Percentiles rank a stretch among this genome's conserved stretches.
phyloP scores from a whole-genome alignment of 2,797 vertebrate species.

The Leucoraja ocellata region DNA sequence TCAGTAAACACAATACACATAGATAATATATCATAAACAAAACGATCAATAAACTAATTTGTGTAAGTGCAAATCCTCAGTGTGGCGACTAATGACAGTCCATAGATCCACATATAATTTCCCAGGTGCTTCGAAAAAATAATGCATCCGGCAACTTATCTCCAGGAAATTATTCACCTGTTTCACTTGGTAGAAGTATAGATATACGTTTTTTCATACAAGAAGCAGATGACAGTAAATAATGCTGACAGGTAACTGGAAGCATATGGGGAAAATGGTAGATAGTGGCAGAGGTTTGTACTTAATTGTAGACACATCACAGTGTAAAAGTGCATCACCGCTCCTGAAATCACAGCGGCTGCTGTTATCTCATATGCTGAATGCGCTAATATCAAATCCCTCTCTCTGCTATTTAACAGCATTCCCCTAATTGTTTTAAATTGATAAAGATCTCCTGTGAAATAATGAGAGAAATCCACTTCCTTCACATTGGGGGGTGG shows the following conservation, averaged over 20 bases:
- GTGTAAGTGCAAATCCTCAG: no score
- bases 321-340: background rate
- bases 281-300: background rate
- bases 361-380: background rate
- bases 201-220: background rate
- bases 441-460: background rate
- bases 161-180: background rate
- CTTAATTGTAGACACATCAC: background rate
- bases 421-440: conserved; percentile 20
- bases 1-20: no score
- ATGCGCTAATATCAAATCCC: background rate
- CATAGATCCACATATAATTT: background rate
- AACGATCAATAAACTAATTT: no score
- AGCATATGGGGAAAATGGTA: background rate
- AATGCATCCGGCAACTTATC: background rate
- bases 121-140: background rate
- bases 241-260: conserved; percentile 3
- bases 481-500: background rate
- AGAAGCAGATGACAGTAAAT: conserved; percentile 4
- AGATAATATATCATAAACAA: no score
- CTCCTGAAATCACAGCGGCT: background rate
- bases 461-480: background rate
- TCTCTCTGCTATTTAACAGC: background rate
- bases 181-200: background rate
- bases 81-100: no score